Evolutionary conservation across 2,113 vertebrate species (phyloP).

Genomic region (Xerus inauris): DNA sequence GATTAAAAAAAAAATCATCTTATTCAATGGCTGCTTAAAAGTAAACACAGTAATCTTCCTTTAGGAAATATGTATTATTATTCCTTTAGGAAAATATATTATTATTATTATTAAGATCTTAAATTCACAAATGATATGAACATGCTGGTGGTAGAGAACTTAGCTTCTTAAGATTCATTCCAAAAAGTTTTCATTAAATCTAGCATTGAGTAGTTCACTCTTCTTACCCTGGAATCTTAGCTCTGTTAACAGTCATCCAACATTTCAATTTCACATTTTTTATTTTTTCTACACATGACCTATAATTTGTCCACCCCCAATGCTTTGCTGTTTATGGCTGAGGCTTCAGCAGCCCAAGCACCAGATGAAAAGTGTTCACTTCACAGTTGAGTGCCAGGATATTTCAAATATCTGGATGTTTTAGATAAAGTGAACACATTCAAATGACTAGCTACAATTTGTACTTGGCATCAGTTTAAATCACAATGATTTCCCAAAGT

Average conservation of each 20-base stretch:
- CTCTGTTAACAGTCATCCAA: neutral
- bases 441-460: neutral
- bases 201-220: neutral
- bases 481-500: slow-evolving; percentile 36
- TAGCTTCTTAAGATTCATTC: slow-evolving; percentile 29
- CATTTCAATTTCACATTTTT: neutral
- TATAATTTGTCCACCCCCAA: neutral
- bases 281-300: neutral
- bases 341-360: neutral
- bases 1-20: slow-evolving; percentile 26
- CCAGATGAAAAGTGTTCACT: slow-evolving; percentile 10
- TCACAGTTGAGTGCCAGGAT: neutral
- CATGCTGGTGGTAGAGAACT: slow-evolving; percentile 6
- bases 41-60: slow-evolving; percentile 29
- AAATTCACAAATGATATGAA: slow-evolving; percentile 37
- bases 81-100: slow-evolving; percentile 18
- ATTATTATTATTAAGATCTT: slow-evolving; percentile 13
- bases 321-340: neutral
- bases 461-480: neutral
- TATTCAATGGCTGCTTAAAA: neutral
- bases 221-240: neutral
- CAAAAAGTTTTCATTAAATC: slow-evolving; percentile 23
- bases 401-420: slow-evolving; percentile 44
- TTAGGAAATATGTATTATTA: no score
- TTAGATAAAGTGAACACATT: neutral